Conservation (phyloP, 2,888 invertebrate genomes). For the Tethea ocularis region DNA sequence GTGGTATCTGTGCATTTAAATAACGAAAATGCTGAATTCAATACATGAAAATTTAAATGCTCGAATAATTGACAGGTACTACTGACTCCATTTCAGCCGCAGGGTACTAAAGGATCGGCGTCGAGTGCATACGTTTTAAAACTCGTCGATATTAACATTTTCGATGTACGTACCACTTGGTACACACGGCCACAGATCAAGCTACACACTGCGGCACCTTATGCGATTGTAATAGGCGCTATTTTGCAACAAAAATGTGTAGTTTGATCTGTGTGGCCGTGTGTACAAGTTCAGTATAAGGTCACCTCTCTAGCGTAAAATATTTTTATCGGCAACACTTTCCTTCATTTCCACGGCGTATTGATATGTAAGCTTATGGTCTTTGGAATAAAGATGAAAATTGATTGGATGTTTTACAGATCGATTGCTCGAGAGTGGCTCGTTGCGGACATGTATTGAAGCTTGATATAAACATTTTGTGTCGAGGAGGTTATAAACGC, state of each 20-base stretch:
- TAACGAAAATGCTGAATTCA: too few relatives aligned
- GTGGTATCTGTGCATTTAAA: too few relatives aligned
- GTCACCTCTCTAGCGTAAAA: constrained; percentile 49
- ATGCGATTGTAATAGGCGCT: too few relatives aligned
- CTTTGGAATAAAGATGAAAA: constrained; percentile 24
- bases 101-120: neutral
- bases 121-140: constrained; percentile 31
- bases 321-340: constrained; percentile 52
- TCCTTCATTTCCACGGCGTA: constrained; percentile 10
- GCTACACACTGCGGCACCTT: too few relatives aligned
- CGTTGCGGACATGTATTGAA: constrained; percentile 43
- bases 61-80: too few relatives aligned
- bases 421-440: constrained; percentile 49
- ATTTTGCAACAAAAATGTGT: too few relatives aligned
- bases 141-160: constrained; percentile 37
- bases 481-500: neutral
- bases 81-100: neutral
- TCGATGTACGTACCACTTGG: constrained; percentile 42
- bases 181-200: too few relatives aligned
- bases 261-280: too few relatives aligned
- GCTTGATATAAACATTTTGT: constrained; percentile 32
- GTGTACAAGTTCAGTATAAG: too few relatives aligned
- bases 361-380: constrained; percentile 19
- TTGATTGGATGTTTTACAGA: constrained; percentile 28
- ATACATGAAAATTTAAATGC: too few relatives aligned